Conservation (phyloP, 2,797 vertebrate genomes). For the Acomys russatus region DNA sequence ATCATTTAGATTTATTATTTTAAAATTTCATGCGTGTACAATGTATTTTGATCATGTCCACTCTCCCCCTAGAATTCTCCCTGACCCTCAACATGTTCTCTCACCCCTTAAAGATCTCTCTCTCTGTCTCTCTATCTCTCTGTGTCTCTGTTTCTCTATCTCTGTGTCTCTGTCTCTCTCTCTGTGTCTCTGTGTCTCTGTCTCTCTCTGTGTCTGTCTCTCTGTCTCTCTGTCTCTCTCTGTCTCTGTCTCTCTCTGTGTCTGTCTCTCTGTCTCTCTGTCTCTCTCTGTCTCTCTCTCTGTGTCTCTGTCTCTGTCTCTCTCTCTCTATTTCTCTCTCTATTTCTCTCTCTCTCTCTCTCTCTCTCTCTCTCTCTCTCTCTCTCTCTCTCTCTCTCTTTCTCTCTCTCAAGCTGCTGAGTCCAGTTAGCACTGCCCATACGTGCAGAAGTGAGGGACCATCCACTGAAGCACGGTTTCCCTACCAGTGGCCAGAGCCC, state of each 20-base stretch:
- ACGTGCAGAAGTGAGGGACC: background rate
- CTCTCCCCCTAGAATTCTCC: background rate
- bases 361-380: fast-evolving
- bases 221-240: too few relatives aligned
- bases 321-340: fast-evolving
- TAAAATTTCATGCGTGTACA: background rate
- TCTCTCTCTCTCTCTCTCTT: background rate
- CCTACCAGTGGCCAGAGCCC: background rate
- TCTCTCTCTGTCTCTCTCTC: fast-evolving
- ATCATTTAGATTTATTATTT: background rate
- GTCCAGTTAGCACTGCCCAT: background rate
- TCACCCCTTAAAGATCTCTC: background rate
- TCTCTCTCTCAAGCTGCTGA: too few relatives aligned
- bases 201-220: too few relatives aligned
- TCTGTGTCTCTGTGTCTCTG: too few relatives aligned
- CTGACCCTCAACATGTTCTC: background rate
- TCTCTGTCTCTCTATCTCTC: too few relatives aligned
- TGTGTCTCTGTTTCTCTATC: too few relatives aligned
- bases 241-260: too few relatives aligned
- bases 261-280: too few relatives aligned
- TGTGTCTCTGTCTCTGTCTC: background rate
- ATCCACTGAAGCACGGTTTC: too few relatives aligned
- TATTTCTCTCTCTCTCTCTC: background rate
- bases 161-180: too few relatives aligned
- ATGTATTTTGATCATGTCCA: background rate